A percentile compares a stretch with the other conserved stretches of the same genome.
Conservation (phyloP, 2,888 invertebrate genomes). For the Xylocampa areola region DNA sequence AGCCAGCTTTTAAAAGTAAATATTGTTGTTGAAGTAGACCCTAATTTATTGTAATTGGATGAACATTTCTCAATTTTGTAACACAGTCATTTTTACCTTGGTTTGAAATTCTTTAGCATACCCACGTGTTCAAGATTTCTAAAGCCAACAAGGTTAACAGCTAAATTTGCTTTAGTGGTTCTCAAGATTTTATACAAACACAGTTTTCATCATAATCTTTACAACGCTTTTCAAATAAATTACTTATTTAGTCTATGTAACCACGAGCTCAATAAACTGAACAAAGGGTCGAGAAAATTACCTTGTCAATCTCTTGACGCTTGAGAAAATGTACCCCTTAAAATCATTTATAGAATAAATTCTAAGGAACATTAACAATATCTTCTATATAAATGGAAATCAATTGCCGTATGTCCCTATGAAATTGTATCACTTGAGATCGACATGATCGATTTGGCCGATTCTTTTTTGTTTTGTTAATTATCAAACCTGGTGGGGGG, state of each 20-base stretch:
- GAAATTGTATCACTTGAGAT: too few relatives aligned
- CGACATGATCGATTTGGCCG: too few relatives aligned
- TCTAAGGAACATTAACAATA: neutral
- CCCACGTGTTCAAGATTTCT: slow-evolving; percentile 24
- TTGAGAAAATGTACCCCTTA: slow-evolving; percentile 18
- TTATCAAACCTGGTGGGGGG: too few relatives aligned
- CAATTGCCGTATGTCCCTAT: neutral
- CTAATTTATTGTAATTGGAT: too few relatives aligned
- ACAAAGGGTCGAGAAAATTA: slow-evolving; percentile 43
- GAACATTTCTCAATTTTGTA: too few relatives aligned
- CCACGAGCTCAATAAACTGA: slow-evolving; percentile 33
- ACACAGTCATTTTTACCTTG: too few relatives aligned
- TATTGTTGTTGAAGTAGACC: too few relatives aligned
- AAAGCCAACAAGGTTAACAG: too few relatives aligned
- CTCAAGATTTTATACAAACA: too few relatives aligned
- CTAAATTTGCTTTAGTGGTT: slow-evolving; percentile 6
- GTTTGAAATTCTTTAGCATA: slow-evolving; percentile 30
- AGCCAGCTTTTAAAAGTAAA: too few relatives aligned
- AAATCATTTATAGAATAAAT: slow-evolving; percentile 7
- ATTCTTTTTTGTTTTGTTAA: too few relatives aligned
- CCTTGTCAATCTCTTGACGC: slow-evolving; percentile 33
- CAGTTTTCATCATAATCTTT: slow-evolving; percentile 1
- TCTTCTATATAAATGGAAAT: neutral
- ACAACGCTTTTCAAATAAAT: slow-evolving; percentile 21
- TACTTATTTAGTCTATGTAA: slow-evolving; percentile 21